A percentile compares a stretch with the other conserved stretches of the same genome.
Conservation (phyloP, 2,113 vertebrate genomes). For the Carollia perspicillata region DNA sequence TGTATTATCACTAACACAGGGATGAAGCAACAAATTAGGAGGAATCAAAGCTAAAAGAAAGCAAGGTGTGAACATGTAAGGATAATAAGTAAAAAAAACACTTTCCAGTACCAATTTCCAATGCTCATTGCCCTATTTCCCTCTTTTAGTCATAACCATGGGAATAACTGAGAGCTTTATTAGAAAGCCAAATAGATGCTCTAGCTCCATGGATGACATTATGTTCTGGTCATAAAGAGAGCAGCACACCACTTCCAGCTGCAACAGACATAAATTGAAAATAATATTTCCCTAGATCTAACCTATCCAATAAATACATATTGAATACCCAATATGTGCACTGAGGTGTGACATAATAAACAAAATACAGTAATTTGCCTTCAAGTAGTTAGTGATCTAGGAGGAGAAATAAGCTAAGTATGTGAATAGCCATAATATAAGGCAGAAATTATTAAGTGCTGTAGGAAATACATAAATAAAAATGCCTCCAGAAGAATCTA, state of each 20-base stretch:
- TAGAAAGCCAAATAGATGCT: not conserved
- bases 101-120: not conserved
- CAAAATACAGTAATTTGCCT: not conserved
- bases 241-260: not conserved
- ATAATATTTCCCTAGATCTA: not conserved
- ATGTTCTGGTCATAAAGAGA: not conserved
- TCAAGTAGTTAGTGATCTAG: not conserved
- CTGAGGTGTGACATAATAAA: not conserved
- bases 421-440: not conserved
- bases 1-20: not conserved
- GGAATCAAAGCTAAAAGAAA: constrained; percentile 3
- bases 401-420: not conserved
- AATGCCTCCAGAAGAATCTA: not conserved
- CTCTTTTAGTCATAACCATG: not conserved
- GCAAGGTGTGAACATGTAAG: not conserved
- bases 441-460: not conserved
- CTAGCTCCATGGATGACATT: not conserved
- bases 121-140: not conserved
- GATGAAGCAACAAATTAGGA: not conserved
- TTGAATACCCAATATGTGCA: not conserved
- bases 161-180: not conserved
- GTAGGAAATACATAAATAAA: not conserved
- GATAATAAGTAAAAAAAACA: not conserved
- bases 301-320: not conserved
- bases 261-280: not conserved